A percentile compares a stretch with the other conserved stretches of the same genome.
Evolutionary conservation across 2,888 invertebrate genomes (phyloP).

Genomic region (Pelosia muscerda): DNA sequence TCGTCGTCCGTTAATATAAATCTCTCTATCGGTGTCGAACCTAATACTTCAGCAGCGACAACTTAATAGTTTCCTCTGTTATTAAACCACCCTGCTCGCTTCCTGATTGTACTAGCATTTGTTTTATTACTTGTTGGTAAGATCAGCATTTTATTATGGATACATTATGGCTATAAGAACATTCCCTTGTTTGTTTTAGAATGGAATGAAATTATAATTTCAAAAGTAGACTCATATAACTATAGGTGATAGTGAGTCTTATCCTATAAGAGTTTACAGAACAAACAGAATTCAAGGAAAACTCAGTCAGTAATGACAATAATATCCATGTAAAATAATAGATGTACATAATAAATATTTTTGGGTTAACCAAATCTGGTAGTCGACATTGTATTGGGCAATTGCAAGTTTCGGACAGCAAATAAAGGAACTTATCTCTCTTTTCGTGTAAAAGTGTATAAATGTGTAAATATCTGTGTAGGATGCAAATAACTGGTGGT

Average conservation of each 20-base stretch:
- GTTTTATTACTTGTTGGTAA: constrained; percentile 26
- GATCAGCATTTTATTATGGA: not conserved
- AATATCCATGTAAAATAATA: no score
- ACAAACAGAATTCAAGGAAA: not conserved
- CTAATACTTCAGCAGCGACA: constrained; percentile 76
- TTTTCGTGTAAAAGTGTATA: not conserved
- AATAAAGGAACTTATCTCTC: not conserved
- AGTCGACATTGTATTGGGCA: not conserved
- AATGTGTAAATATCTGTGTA: not conserved
- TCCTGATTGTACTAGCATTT: constrained; percentile 55
- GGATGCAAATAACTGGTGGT: constrained; percentile 19
- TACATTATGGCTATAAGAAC: not conserved
- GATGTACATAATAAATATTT: no score
- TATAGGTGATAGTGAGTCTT: not conserved
- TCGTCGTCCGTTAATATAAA: constrained; percentile 66
- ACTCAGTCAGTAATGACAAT: no score
- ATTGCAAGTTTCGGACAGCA: not conserved
- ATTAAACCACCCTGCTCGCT: constrained; percentile 62
- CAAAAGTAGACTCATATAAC: not conserved
- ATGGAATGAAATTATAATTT: not conserved
- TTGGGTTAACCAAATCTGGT: no score
- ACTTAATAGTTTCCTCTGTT: constrained; percentile 82
- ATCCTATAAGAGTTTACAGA: not conserved
- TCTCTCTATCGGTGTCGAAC: constrained; percentile 74
- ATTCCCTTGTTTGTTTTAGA: not conserved